These are phyloP conservation scores for Talpa occidentalis DNA, from an alignment of 2,113 vertebrate genomes.

Conservation along the genomic window DNA sequence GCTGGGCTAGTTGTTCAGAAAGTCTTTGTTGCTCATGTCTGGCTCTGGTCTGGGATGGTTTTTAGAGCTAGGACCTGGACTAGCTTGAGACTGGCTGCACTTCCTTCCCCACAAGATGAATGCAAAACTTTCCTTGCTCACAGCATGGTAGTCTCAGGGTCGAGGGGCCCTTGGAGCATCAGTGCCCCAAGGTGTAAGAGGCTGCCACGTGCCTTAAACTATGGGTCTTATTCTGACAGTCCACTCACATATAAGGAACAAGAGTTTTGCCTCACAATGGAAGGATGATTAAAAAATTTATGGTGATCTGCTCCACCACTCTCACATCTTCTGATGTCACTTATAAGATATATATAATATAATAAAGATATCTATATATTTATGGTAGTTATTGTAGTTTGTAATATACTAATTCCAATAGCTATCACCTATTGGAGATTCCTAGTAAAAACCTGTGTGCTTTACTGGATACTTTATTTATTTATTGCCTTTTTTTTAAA, in stretches of 20 bases:
- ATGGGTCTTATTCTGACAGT: neutral
- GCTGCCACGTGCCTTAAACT: neutral
- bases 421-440: neutral
- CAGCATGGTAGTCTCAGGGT: neutral
- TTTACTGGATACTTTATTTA: slow-evolving; percentile 21
- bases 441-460: neutral
- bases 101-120: neutral
- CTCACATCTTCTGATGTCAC: neutral
- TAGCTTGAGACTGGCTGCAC: neutral
- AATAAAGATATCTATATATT: no score
- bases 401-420: slow-evolving; percentile 54
- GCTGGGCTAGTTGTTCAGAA: neutral
- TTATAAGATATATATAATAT: neutral
- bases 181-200: neutral
- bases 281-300: neutral
- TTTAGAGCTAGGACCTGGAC: neutral
- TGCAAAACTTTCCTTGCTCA: neutral
- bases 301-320: neutral
- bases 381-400: slow-evolving; percentile 17
- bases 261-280: neutral
- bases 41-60: neutral
- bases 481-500: no score
- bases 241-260: neutral
- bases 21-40: neutral
- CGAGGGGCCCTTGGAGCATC: neutral